Base-by-base conservation (phyloP, 1,140 invertebrate genomes). In the Drosophila asahinai region DNA sequence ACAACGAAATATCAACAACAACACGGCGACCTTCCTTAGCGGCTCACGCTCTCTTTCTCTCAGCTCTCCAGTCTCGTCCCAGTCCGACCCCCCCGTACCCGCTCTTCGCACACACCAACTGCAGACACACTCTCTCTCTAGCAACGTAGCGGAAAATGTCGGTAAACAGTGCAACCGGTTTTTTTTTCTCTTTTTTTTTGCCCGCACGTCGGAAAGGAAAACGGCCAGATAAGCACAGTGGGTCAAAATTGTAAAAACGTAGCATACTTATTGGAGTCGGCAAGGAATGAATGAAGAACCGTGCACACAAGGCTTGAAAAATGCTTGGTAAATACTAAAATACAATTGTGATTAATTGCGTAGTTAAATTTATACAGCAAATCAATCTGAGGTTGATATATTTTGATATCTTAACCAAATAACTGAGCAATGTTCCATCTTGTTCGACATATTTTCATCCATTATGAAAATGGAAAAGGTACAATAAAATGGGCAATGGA, bases 131-230 rank as follows among this genome's bases (percentile, higher is more conserved):
- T 57, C 57, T 67, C 57, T 47, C 67, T 66, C 71, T 80, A 45
- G 62, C 77, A 63, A 79, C 77, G 54, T 86, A 84, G 80, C 80
- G 84, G 84, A 89, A 89, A 87, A 87, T 89, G 84, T 87, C 84
- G 84, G 84, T 89, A 89, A 89, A 89, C 84, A 87, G 77, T 87
- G 84, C 83, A 89, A 89, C 84, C 84, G 84, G 84, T 89, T 89
- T 77, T 77, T 64, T 77, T 77, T 77, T 38, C 4, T 25, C 54
- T 30, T 6, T 30, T 36, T 40, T 60, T 79, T 79, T 75, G 68
- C 81, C 43, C 63, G 60, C 73, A 71, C 73, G 74, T 52, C 43
- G 75, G 30, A 49, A 70, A 61, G 22, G 33, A 47, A 36, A 78
- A 43, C 27, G n/a, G 6, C 27, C 30, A 14, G 40, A 42, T 57